Evolutionary conservation across 2,797 vertebrate species (phyloP), one percentile per base, ranked within the genome.

Genomic region (Sebastes baramenuke): DNA sequence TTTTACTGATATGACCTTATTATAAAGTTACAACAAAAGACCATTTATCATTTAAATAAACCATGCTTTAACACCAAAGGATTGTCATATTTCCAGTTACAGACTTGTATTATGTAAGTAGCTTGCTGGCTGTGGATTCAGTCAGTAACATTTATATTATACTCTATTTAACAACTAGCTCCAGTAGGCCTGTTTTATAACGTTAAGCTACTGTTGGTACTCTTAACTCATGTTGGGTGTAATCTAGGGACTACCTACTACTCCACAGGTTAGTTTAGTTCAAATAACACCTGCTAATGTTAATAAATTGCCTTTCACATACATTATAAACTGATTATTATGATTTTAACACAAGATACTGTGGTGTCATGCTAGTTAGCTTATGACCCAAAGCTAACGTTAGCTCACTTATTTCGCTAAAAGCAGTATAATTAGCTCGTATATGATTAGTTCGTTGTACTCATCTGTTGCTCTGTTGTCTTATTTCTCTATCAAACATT

Each of bases 341-440:
- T 24, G 1, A 2, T 7, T 64, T 70, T 29, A 55, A 81, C 2
- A 25, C 4, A 71, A 10, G 6, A 10, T 77, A 86, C 59, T 8
- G 8, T 46, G 22, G 66, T 68, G 54, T 74, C 46, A 46, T 60
- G 64, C 42, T 61, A 12, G 32, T 60, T 78, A 74, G 32, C 46
- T 14, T 38, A 38, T 4, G 69, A 54, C 8, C 27, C 5, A 59
- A 38, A 22, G 16, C 55, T 84, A 78, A 68, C 52, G 8, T 70
- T 83, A 80, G 67, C 79, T 58, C 62, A 42, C 22, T 24, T 14
- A 5, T 7, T 24, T 29, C 70, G 76, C 71, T 54, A 2, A n/a
- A 75, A 22, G 4, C 8, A 27, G 12, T 7, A 16, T n/a, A 12
- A 24, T 11, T 11, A 1, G 5, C n/a, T 9, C 4, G 5, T 8